These are phyloP conservation scores for Hydraecia micacea DNA, from an alignment of 2,888 invertebrate genomes.

Conservation along the genomic window DNA sequence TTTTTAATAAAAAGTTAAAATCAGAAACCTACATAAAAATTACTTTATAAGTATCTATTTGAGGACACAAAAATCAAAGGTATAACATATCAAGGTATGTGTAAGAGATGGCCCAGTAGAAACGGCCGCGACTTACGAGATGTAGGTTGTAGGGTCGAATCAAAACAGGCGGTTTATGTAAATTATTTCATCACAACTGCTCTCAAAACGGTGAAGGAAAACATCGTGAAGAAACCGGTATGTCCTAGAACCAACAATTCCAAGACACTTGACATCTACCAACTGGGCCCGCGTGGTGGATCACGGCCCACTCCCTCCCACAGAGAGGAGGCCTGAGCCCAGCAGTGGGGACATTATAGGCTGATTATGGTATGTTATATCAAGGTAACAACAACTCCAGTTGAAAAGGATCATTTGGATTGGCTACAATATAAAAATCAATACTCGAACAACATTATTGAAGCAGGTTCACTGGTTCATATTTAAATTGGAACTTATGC, in stretches of 20 bases:
- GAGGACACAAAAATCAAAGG: neutral
- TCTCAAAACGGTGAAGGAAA: neutral
- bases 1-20: neutral
- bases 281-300: neutral
- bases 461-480: slow-evolving; percentile 6
- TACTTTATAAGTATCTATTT: neutral
- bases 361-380: neutral
- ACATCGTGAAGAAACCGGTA: neutral
- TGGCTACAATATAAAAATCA: neutral
- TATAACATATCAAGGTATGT: too few species aligned
- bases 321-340: neutral
- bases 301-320: neutral
- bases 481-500: slow-evolving; percentile 40
- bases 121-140: too few species aligned
- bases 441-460: slow-evolving; percentile 15
- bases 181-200: neutral
- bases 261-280: neutral
- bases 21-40: neutral
- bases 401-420: neutral
- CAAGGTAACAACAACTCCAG: neutral
- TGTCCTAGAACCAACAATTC: neutral
- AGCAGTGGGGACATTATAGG: neutral
- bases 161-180: neutral
- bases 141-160: too few species aligned
- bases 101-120: too few species aligned